Conservation (phyloP, 1,140 invertebrate genomes). For the Bactericera cockerelli region DNA sequence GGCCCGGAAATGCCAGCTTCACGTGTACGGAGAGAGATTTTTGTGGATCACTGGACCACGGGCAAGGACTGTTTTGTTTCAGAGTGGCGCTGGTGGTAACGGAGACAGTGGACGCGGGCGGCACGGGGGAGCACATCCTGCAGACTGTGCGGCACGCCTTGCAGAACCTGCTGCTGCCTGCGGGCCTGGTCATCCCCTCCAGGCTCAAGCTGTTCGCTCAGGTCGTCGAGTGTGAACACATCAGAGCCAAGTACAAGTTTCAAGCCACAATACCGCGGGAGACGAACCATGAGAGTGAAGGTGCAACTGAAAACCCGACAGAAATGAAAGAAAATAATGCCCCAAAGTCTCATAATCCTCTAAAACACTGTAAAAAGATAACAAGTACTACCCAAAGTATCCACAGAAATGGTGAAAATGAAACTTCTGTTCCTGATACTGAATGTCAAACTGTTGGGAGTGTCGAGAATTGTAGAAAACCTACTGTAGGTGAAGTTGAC, state of each 20-base stretch:
- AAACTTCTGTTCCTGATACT: background rate
- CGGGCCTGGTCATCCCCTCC: constrained; percentile 41
- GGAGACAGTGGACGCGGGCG: constrained; percentile 60
- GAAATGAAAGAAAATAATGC: no score
- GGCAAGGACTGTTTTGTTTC: no score
- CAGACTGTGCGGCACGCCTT: constrained; percentile 50
- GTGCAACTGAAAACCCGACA: background rate
- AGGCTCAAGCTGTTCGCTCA: constrained; percentile 44
- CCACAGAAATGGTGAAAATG: no score
- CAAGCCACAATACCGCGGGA: background rate
- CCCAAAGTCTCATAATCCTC: no score
- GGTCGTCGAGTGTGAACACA: constrained; percentile 34
- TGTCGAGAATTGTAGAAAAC: background rate
- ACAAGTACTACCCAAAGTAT: no score
- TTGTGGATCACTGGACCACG: no score
- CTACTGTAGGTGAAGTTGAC: background rate
- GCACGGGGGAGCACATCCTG: constrained; percentile 57
- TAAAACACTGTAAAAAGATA: no score
- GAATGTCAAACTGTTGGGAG: background rate
- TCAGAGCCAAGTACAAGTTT: constrained; percentile 17
- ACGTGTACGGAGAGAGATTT: no score
- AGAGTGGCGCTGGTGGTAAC: constrained; percentile 47
- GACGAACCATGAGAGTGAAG: background rate
- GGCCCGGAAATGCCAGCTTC: no score
- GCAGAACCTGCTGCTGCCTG: constrained; percentile 35